phyloP scores from a whole-genome alignment of 2,888 invertebrate genomes.

The Glyphotaelius pellucidus region DNA sequence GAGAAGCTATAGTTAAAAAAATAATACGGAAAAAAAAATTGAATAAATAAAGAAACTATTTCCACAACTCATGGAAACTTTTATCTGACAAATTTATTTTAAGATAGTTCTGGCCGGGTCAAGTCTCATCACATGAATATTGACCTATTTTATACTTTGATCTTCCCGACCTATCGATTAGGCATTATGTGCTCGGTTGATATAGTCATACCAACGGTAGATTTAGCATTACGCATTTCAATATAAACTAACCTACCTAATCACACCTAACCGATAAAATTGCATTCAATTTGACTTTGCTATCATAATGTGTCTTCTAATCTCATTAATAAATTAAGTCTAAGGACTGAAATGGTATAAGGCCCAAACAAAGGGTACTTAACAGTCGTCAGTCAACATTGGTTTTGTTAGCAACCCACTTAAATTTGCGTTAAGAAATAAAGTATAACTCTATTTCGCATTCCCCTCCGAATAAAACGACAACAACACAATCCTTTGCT shows the following conservation, averaged over 20 bases:
- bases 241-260: too few relatives aligned
- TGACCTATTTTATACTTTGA: not conserved
- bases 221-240: not conserved
- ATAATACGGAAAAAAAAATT: not conserved
- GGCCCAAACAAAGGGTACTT: too few relatives aligned
- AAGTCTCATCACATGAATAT: not conserved
- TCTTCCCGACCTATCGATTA: not conserved
- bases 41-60: not conserved
- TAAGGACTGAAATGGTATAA: too few relatives aligned
- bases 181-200: not conserved
- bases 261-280: too few relatives aligned
- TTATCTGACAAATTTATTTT: not conserved
- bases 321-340: too few relatives aligned
- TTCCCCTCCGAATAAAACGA: not conserved
- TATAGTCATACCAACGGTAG: not conserved
- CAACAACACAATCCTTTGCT: too few relatives aligned
- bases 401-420: not conserved
- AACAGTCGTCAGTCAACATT: not conserved
- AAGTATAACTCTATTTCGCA: not conserved
- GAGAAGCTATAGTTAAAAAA: too few relatives aligned
- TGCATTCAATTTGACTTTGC: too few relatives aligned
- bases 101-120: not conserved
- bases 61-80: not conserved
- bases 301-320: too few relatives aligned
- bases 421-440: not conserved